Evolutionary conservation across 1,140 invertebrate species (phyloP).

Genomic region (Thalassaphorura encarpata): DNA sequence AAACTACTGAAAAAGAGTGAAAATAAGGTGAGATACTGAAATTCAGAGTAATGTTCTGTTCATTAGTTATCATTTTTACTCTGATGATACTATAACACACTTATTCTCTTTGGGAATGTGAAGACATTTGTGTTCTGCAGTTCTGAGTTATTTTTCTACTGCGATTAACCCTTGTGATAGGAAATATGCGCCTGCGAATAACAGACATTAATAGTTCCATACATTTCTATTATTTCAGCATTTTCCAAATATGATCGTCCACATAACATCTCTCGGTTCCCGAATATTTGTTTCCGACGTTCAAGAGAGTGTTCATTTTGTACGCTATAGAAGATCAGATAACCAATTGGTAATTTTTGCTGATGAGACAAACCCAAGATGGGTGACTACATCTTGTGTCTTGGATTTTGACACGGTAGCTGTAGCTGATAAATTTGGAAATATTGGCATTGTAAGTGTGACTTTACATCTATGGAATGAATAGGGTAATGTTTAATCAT

Average conservation of each 20-base stretch:
- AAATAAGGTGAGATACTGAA: conserved; percentile 63
- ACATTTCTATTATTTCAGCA: conserved; percentile 49
- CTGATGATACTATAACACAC: conserved; percentile 6
- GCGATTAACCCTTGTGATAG: conserved; percentile 1
- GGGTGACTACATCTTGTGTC: conserved; percentile 85
- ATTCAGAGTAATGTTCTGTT: background rate
- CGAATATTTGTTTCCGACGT: conserved; percentile 91
- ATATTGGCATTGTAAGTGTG: conserved; percentile 81
- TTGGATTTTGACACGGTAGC: conserved; percentile 96
- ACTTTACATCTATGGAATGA: no score
- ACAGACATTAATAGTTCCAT: no score
- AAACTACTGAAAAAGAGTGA: conserved; percentile 96
- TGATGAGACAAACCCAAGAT: conserved; percentile 93
- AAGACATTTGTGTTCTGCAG: conserved; percentile 29
- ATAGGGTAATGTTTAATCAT: background rate
- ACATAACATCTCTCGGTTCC: conserved; percentile 85
- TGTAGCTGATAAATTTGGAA: conserved; percentile 98
- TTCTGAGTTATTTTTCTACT: conserved; percentile 10
- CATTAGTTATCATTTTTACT: background rate
- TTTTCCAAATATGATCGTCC: conserved; percentile 88
- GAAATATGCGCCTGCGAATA: background rate
- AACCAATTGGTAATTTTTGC: conserved; percentile 98
- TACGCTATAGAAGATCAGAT: conserved; percentile 88
- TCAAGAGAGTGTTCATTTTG: conserved; percentile 94
- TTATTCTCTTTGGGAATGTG: conserved; percentile 9